phyloP scores from a whole-genome alignment of 2,797 vertebrate species.

The Balearica regulorum region DNA sequence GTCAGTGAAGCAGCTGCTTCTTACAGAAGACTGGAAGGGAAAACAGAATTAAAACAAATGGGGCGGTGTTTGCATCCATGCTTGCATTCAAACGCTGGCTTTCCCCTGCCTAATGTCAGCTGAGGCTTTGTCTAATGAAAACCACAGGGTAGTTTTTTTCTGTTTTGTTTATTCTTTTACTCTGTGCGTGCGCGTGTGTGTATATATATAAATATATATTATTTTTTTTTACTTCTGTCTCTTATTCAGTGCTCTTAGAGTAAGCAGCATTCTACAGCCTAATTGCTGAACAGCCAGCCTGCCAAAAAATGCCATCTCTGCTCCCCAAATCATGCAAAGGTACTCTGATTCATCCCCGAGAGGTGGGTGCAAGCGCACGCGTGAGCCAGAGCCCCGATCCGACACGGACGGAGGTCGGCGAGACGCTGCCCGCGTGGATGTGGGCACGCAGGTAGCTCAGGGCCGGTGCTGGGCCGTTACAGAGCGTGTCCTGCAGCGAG shows the following conservation, averaged over 20 bases:
- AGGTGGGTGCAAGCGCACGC: fast-evolving
- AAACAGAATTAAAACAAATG: neutral
- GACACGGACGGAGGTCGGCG: fast-evolving
- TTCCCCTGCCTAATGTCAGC: neutral
- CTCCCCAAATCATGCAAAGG: neutral
- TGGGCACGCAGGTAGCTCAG: neutral
- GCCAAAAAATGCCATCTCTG: neutral
- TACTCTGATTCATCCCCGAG: neutral
- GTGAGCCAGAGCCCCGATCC: neutral
- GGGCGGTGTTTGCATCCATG: neutral
- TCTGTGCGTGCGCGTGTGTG: neutral
- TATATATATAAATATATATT: neutral
- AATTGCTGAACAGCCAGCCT: neutral
- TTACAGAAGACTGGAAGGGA: neutral
- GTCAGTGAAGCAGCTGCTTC: neutral
- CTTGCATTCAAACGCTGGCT: neutral
- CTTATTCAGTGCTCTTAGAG: neutral
- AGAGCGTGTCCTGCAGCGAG: neutral
- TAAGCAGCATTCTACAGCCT: neutral
- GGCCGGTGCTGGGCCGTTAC: fast-evolving
- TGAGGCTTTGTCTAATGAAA: neutral
- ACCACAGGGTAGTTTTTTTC: neutral
- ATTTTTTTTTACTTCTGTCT: neutral
- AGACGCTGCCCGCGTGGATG: fast-evolving
- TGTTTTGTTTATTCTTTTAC: neutral